Conservation (phyloP, 92 coral and sea anemone species). For the Actinostola sp. region DNA sequence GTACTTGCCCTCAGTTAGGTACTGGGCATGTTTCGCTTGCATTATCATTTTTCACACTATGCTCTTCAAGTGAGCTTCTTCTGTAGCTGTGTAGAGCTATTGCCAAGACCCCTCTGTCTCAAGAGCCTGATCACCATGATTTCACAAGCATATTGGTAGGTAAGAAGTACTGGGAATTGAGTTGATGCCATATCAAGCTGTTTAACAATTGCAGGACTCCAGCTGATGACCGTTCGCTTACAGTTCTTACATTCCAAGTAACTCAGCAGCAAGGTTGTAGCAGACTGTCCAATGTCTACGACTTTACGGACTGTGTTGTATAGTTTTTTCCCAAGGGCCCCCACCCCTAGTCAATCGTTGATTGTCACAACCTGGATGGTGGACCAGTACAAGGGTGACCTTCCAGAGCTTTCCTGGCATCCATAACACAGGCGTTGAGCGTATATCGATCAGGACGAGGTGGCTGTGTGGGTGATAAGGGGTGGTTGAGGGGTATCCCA, state of each 20-base stretch:
- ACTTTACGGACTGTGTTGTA: constrained; percentile 47
- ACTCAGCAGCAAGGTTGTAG: constrained; percentile 57
- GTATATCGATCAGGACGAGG: constrained; percentile 42
- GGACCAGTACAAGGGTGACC: constrained; percentile 37
- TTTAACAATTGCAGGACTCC: constrained; percentile 51
- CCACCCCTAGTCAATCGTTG: constrained; percentile 31
- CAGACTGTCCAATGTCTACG: constrained; percentile 56
- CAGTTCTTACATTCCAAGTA: constrained; percentile 56
- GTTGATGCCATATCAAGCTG: constrained; percentile 56
- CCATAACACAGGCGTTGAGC: constrained; percentile 56
- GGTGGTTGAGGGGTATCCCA: constrained; percentile 53
- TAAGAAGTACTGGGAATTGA: constrained; percentile 56
- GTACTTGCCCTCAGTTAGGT: constrained; percentile 52
- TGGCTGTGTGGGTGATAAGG: constrained; percentile 20
- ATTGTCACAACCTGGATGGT: constrained; percentile 36
- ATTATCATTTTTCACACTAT: constrained; percentile 59
- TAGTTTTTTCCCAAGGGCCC: no score
- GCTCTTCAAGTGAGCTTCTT: constrained; percentile 54
- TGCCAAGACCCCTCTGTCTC: constrained; percentile 57
- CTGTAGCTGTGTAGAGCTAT: constrained; percentile 55
- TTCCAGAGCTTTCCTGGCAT: constrained; percentile 72
- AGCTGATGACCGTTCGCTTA: constrained; percentile 54
- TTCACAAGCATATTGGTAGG: constrained; percentile 73
- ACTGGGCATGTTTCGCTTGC: constrained; percentile 15
- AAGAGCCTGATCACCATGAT: constrained; percentile 47